Conservation (phyloP, 2,888 invertebrate species). For the Metalampra italica region DNA sequence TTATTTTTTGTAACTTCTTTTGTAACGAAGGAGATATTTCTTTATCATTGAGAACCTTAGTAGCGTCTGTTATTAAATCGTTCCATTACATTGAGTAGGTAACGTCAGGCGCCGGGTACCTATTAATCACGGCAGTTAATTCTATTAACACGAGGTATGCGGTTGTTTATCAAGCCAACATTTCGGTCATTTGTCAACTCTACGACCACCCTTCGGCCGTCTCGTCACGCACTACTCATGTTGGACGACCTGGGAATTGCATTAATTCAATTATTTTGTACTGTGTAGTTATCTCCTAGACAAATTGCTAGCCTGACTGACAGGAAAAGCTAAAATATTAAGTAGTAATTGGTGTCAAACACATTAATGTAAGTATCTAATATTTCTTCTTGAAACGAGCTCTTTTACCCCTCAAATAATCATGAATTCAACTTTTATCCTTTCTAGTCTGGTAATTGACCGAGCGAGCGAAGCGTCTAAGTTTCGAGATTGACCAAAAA, state of each 20-base stretch:
- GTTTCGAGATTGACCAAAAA: too few species aligned
- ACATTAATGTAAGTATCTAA: too few species aligned
- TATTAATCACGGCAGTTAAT: slow-evolving; percentile 62
- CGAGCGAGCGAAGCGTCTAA: too few species aligned
- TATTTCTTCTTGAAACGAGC: too few species aligned
- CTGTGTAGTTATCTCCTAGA: not conserved
- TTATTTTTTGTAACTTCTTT: too few species aligned
- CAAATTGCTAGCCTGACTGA: too few species aligned
- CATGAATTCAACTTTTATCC: too few species aligned
- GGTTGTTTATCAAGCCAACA: slow-evolving; percentile 40
- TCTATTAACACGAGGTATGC: slow-evolving; percentile 44
- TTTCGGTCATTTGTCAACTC: slow-evolving; percentile 46
- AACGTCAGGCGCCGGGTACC: slow-evolving; percentile 18
- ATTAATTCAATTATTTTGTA: not conserved
- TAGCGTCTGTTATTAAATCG: slow-evolving; percentile 21
- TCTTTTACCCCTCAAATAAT: too few species aligned
- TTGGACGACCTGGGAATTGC: not conserved
- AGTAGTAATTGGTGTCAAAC: too few species aligned
- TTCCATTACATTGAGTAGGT: slow-evolving; percentile 26
- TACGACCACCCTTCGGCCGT: slow-evolving; percentile 21
- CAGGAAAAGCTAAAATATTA: too few species aligned
- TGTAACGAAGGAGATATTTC: too few species aligned
- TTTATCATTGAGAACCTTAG: not conserved
- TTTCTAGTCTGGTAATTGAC: too few species aligned
- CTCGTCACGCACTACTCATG: slow-evolving; percentile 10